Evolutionary conservation across 2,888 invertebrate genomes (phyloP).

Genomic region (Drosophila melanocephala): DNA sequence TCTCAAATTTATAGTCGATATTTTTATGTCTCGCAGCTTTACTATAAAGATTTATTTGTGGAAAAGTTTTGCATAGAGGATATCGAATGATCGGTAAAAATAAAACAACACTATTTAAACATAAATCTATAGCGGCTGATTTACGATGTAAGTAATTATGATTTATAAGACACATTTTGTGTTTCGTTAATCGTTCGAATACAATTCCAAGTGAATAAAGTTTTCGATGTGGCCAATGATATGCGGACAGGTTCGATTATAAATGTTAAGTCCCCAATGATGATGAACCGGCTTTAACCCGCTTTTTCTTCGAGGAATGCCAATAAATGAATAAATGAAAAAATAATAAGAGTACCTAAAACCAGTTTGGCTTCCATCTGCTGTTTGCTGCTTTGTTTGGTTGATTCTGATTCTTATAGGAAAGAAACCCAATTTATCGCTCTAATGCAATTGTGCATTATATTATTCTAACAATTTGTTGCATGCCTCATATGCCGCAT

Average conservation of each 20-base stretch:
- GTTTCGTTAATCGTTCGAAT: neutral
- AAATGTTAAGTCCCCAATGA: slow-evolving; percentile 4
- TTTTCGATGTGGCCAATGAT: slow-evolving; percentile 10
- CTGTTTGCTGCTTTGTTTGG: neutral
- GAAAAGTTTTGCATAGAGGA: neutral
- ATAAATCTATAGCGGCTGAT: neutral
- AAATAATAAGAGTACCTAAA: slow-evolving; percentile 43
- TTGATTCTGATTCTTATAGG: slow-evolving; percentile 13
- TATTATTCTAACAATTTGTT: slow-evolving; percentile 18
- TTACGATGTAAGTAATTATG: neutral
- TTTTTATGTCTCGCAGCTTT: neutral
- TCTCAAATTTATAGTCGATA: neutral
- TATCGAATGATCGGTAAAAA: slow-evolving; percentile 2
- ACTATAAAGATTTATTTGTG: neutral
- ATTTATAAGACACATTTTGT: slow-evolving; percentile 1
- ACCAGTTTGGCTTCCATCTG: slow-evolving; percentile 39
- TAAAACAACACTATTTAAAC: neutral
- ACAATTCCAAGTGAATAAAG: neutral
- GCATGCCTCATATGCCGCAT: slow-evolving; percentile 70
- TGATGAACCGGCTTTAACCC: slow-evolving; percentile 37
- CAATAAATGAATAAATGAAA: slow-evolving; percentile 42
- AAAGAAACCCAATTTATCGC: slow-evolving; percentile 56
- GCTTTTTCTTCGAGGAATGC: slow-evolving; percentile 36
- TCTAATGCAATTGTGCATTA: slow-evolving; percentile 57
- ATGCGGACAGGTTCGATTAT: slow-evolving; percentile 31